These are phyloP conservation scores for Sardinella longiceps DNA, from an alignment of 2,797 vertebrate genomes.

Conservation along the genomic window DNA sequence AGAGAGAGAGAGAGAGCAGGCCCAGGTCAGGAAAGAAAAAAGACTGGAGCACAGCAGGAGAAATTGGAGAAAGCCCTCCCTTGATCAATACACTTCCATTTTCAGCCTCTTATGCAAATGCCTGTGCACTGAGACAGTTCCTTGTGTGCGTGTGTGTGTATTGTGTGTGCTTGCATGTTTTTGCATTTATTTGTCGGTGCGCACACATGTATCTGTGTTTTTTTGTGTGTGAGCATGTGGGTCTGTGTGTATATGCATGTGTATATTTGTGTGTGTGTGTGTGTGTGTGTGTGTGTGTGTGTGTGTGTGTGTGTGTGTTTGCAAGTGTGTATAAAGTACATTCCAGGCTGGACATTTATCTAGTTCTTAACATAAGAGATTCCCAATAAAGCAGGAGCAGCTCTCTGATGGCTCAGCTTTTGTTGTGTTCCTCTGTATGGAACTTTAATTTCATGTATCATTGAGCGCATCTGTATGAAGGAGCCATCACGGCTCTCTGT, in stretches of 20 bases:
- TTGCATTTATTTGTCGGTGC: neutral
- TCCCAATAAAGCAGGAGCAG: slow-evolving; percentile 54
- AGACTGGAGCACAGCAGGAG: slow-evolving; percentile 23
- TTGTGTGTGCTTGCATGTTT: neutral
- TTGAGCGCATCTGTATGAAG: slow-evolving; percentile 72
- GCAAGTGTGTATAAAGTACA: neutral
- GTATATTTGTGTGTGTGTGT: neutral
- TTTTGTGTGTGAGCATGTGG: neutral
- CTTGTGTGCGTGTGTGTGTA: slow-evolving; percentile 20
- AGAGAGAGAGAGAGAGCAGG: neutral
- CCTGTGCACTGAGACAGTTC: slow-evolving; percentile 16
- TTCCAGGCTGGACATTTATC: slow-evolving; percentile 52
- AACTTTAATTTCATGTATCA: slow-evolving; percentile 81
- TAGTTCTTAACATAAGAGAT: slow-evolving; percentile 59
- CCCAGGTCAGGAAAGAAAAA: neutral
- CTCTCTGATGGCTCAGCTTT: slow-evolving; percentile 62
- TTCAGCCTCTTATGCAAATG: slow-evolving; percentile 58
- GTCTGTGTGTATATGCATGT: neutral
- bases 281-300: neutral
- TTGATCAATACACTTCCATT: slow-evolving; percentile 67
- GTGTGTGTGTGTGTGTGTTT: neutral
- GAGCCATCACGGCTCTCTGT: slow-evolving; percentile 55
- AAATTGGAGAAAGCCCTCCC: slow-evolving; percentile 38
- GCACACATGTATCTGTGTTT: neutral
- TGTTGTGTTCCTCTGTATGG: slow-evolving; percentile 62